Evolutionary conservation across 2,113 vertebrate species (phyloP).

Genomic region (Xiphorhynchus elegans): DNA sequence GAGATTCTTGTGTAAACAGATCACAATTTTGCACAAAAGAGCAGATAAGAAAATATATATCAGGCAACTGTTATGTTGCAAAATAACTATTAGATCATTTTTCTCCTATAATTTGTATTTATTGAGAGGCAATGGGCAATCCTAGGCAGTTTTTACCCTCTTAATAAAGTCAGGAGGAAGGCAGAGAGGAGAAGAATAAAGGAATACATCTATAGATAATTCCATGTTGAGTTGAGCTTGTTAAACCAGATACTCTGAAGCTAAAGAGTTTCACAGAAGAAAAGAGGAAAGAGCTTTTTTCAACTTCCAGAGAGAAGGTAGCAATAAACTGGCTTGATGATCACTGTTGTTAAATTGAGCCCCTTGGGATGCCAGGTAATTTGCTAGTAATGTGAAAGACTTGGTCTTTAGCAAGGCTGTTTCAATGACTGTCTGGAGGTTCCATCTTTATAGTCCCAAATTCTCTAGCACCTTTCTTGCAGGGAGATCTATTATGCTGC

Average conservation of each 20-base stretch:
- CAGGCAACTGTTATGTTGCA: not conserved
- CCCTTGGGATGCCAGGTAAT: slow-evolving; percentile 16
- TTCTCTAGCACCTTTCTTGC: slow-evolving; percentile 31
- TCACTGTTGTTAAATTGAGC: slow-evolving; percentile 35
- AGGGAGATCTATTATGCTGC: slow-evolving; percentile 26
- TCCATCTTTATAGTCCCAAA: slow-evolving; percentile 42
- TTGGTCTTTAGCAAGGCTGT: slow-evolving; percentile 24
- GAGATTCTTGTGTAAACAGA: not conserved
- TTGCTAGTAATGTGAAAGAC: not conserved
- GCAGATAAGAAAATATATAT: not conserved
- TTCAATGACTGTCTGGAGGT: slow-evolving; percentile 39
- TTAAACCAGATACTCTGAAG: slow-evolving; percentile 49
- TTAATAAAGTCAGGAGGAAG: not conserved
- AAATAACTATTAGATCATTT: not conserved
- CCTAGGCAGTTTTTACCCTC: not conserved
- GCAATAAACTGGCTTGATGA: slow-evolving; percentile 60
- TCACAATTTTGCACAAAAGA: not conserved
- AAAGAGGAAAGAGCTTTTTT: slow-evolving; percentile 27
- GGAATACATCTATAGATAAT: slow-evolving; percentile 20
- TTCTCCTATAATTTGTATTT: not conserved
- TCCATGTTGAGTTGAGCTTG: slow-evolving; percentile 43
- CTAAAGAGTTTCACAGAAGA: slow-evolving; percentile 34
- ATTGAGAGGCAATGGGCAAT: not conserved
- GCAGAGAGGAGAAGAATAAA: not conserved
- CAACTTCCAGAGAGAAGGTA: slow-evolving; percentile 21